Base-by-base conservation (phyloP, 1,140 invertebrate genomes). In the Trissolcus basalis region DNA sequence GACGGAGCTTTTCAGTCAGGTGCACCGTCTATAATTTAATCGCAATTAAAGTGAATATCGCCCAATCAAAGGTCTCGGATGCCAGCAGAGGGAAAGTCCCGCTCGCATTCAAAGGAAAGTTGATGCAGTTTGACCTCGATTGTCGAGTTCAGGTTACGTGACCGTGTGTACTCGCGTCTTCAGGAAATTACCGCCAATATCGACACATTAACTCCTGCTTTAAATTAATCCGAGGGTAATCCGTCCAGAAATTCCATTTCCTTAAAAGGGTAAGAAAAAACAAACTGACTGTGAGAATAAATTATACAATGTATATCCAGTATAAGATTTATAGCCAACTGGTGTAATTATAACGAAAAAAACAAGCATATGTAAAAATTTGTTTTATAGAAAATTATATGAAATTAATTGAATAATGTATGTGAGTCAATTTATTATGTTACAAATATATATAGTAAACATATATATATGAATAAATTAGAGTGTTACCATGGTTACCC, bases 71-170 rank as follows among this genome's bases (percentile, higher is more conserved):
- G 43, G 44, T 61, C 49, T 64, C 13, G 61, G 48, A 68, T 77
- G 56, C 41, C 36, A 71, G 11, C 41, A 15, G 45, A 69, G 74
- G 74, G 63, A 68, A 72, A 77, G 74, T 77, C 71, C 35, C 51
- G 56, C 53, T 63, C 59, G 49, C 54, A 76, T 70, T 76, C 67
- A 65, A 72, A 72, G 53, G 74, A 77, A 77, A 77, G 74, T 77
- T 63, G 67, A 69, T 63, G 55, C 58, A 63, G 58, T 71, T 60
- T 63, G 68, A 77, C 74, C 74, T 71, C 61, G 47, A 77, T 77
- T 61, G 73, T 56, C 47, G 61, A 49, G 27, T 33, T 47, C 47
- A 14, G 43, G 55, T 61, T 71, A 61, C 74, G 63, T 76, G 73
- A 60, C 53, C 43, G 19, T 60, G 60, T 16, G 14, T 47, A 60